Conservation (phyloP, 2,113 vertebrate genomes). For the Pterocles orientalis region DNA sequence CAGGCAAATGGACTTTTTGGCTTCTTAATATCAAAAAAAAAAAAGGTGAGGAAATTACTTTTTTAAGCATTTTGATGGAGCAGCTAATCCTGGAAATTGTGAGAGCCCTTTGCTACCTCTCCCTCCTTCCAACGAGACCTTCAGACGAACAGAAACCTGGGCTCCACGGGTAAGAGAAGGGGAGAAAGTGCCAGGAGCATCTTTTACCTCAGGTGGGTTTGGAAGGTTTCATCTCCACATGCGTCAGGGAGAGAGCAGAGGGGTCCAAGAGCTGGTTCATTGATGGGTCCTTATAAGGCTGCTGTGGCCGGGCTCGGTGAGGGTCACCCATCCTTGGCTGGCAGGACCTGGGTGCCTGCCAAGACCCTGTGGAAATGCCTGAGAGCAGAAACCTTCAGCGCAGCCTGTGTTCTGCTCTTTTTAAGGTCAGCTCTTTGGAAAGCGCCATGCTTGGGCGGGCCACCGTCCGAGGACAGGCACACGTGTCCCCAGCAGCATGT, state of each 20-base stretch:
- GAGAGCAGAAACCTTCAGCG: background rate
- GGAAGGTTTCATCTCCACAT: background rate
- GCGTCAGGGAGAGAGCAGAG: background rate
- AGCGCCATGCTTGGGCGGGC: background rate
- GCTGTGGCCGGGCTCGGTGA: background rate
- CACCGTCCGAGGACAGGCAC: background rate
- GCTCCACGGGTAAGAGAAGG: background rate
- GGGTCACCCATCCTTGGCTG: background rate
- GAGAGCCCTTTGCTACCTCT: background rate
- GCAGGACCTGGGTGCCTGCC: background rate
- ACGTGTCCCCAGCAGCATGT: background rate
- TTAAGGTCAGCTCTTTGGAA: slow-evolving; percentile 42
- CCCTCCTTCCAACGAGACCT: background rate
- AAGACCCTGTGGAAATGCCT: background rate
- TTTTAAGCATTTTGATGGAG: background rate
- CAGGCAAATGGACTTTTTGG: background rate
- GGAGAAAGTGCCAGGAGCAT: background rate
- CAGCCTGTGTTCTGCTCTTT: background rate
- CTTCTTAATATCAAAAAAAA: background rate
- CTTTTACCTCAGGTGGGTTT: background rate
- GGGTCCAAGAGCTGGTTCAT: background rate
- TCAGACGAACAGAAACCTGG: background rate
- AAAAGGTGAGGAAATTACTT: background rate
- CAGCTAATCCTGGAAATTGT: background rate
- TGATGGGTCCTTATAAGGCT: background rate